Percentiles rank a stretch among this genome's conserved stretches.
Evolutionary conservation across 2,113 vertebrate species (phyloP).

Genomic region (Microcebus lehilahytsara): DNA sequence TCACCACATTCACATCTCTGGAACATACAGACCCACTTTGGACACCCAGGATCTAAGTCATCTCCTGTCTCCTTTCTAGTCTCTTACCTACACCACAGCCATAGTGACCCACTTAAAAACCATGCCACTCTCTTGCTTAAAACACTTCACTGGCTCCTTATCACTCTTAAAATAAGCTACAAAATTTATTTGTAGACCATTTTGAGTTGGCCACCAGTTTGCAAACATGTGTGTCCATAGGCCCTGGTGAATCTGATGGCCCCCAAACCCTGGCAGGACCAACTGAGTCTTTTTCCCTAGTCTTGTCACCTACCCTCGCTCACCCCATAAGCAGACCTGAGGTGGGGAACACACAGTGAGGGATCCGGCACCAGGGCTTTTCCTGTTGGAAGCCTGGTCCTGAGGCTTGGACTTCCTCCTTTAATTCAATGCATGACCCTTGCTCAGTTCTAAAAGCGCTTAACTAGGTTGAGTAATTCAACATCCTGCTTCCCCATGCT

Average conservation of each 20-base stretch:
- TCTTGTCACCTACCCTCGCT: background rate
- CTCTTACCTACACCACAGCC: background rate
- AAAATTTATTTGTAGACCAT: background rate
- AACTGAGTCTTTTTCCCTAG: background rate
- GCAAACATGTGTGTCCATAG: background rate
- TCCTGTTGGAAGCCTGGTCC: background rate
- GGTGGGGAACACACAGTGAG: background rate
- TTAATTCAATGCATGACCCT: background rate
- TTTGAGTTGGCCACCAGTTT: background rate
- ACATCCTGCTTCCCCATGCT: background rate
- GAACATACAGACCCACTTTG: background rate
- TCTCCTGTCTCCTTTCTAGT: background rate
- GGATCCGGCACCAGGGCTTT: background rate
- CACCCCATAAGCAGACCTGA: background rate
- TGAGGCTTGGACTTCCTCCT: background rate
- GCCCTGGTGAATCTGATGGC: background rate
- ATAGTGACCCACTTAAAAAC: background rate
- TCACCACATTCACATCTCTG: background rate
- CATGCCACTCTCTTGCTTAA: background rate
- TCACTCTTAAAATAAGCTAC: background rate
- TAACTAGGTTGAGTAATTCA: background rate
- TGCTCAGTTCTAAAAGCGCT: background rate
- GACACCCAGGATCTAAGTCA: background rate
- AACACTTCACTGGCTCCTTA: background rate
- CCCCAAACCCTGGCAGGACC: background rate